Base-by-base conservation (phyloP, 92 coral and sea anemone genomes). In the Epizoanthus fatuus region DNA sequence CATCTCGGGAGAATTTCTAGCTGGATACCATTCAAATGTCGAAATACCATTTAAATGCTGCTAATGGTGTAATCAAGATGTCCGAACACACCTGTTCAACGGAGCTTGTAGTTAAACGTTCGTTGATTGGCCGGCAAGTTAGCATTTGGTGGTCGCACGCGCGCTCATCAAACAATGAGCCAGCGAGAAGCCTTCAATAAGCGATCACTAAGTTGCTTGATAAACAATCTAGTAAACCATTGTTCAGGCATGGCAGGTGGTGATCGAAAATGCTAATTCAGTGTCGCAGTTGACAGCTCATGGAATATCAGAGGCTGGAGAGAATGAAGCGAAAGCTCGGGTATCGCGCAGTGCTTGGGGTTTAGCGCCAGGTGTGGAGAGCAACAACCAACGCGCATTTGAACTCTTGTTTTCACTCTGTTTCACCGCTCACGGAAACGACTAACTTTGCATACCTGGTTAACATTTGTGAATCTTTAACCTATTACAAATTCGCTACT, bases 201-300 rank as follows among this genome's bases (percentile, higher is more conserved):
- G 80, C 74, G 94, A 84, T 91, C 86, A 66, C 91, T 53, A 60
- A 87, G 82, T 66, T 82, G 78, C 84, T 75, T 89, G 95, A 92
- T 94, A 89, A 94, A 94, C 98, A 94, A 92, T 89, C 91, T 81
- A 81, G 93, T 81, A 68, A 71, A 88, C 80, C 79, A 81, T 94
- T 94, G 98, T 94, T 86, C 65, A 49, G 17, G 8, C 9, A 4
- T 44, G 73, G 93, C 98, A 94, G 98, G 98, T 94, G 98, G 90
- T 89, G 73, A 81, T 56, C 85, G 75, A 60, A 86, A 89, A 94
- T 94, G 98, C 98, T 94, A 94, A 94, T 94, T 86, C 83, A 67
- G 58, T 64, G 55, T 66, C 32, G 22, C 52, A 87, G 70, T 72
- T 93, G 97, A 94, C 95, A 92, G 95, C 84, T 87, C 64, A 60